Evolutionary conservation across 2,797 vertebrate genomes (phyloP).

Genomic region (Glyptemys insculpta): DNA sequence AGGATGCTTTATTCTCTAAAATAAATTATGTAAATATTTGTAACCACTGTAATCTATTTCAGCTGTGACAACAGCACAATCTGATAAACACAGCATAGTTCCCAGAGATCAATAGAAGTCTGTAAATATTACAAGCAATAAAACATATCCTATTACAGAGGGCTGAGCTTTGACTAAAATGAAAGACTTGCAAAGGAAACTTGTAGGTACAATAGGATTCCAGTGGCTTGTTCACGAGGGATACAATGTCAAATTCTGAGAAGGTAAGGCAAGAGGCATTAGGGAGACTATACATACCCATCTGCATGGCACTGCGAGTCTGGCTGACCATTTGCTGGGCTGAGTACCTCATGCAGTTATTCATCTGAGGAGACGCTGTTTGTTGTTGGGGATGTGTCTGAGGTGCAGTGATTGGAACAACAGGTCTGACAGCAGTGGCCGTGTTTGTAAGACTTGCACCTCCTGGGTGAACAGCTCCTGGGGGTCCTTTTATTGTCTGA

Average conservation of each 20-base stretch:
- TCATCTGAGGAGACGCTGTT: slow-evolving; percentile 85
- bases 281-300: slow-evolving; percentile 82
- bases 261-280: fast-evolving
- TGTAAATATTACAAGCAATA: slow-evolving; percentile 56
- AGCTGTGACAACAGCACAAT: slow-evolving; percentile 63
- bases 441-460: slow-evolving; percentile 79
- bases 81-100: slow-evolving; percentile 63
- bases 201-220: fast-evolving
- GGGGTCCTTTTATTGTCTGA: slow-evolving; percentile 82
- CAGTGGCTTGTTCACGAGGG: background rate
- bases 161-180: background rate
- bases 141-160: background rate
- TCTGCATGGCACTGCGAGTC: slow-evolving; percentile 86
- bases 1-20: slow-evolving; percentile 56
- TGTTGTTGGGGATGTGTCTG: slow-evolving; percentile 84
- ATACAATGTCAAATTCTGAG: fast-evolving
- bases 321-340: slow-evolving; percentile 86
- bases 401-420: slow-evolving; percentile 85
- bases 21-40: slow-evolving; percentile 74
- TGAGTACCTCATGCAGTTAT: slow-evolving; percentile 89
- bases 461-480: slow-evolving; percentile 81
- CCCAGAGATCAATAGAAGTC: slow-evolving; percentile 64
- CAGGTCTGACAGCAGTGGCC: slow-evolving; percentile 85
- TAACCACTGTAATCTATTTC: slow-evolving; percentile 69
- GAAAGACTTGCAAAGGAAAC: background rate